Percentiles rank a stretch among this genome's conserved stretches.
phyloP scores from a whole-genome alignment of 1,140 invertebrate species.

The Drosophila sucinea region DNA sequence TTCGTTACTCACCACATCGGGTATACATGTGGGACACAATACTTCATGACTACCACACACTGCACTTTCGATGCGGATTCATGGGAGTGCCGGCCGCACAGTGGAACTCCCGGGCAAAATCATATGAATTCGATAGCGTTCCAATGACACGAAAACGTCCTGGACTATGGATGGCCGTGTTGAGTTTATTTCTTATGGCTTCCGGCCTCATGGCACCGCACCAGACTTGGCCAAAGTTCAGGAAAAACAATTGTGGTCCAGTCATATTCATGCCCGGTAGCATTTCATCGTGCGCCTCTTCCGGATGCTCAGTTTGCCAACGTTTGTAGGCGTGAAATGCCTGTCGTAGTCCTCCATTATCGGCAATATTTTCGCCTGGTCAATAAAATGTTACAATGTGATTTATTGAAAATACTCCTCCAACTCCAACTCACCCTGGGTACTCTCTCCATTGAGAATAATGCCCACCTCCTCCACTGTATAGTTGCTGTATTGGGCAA shows the following conservation, averaged over 20 bases:
- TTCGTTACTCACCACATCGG: conserved; percentile 24
- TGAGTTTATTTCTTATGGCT: conserved; percentile 82
- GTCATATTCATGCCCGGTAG: conserved; percentile 90
- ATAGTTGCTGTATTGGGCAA: conserved; percentile 87
- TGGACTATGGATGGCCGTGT: conserved; percentile 93
- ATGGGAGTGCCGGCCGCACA: conserved; percentile 89
- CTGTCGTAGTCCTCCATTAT: conserved; percentile 94
- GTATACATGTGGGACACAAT: neutral
- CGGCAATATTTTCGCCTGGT: conserved; percentile 93
- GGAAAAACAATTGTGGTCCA: conserved; percentile 90
- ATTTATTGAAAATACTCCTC: neutral
- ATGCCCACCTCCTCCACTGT: conserved; percentile 86
- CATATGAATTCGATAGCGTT: conserved; percentile 92
- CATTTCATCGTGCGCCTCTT: conserved; percentile 83
- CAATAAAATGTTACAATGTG: neutral
- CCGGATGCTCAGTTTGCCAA: conserved; percentile 66
- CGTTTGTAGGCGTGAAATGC: conserved; percentile 86
- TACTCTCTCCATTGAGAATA: conserved; percentile 83
- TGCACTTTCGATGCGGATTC: conserved; percentile 93
- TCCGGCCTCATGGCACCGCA: conserved; percentile 84
- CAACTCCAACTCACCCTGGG: conserved; percentile 83
- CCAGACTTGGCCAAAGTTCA: conserved; percentile 95
- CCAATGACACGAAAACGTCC: conserved; percentile 91
- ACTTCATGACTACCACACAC: conserved; percentile 83
- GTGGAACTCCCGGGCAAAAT: conserved; percentile 90